These are phyloP conservation scores for Solen grandis DNA, from an alignment of 1,140 invertebrate species.

Conservation along the genomic window DNA sequence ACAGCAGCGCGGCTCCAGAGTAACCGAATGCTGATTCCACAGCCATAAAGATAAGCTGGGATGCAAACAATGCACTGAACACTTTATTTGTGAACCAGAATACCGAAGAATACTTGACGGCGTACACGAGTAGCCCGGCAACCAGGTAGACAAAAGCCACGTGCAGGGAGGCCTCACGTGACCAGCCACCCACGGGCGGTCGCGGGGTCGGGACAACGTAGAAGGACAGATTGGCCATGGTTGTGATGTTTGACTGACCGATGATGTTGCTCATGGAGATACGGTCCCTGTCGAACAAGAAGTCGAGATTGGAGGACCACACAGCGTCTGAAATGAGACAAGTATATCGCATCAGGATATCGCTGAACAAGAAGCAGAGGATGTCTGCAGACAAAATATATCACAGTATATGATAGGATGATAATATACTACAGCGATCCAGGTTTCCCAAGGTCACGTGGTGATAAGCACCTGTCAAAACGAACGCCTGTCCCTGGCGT, in stretches of 20 bases:
- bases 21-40: constrained; percentile 65
- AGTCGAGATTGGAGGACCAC: constrained; percentile 71
- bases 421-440: no score
- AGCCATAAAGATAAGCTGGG: constrained; percentile 67
- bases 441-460: no score
- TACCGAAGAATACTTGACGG: constrained; percentile 70
- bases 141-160: constrained; percentile 71
- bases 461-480: no score
- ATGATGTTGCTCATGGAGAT: constrained; percentile 59
- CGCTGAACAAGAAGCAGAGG: no score
- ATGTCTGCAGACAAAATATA: no score
- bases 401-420: no score
- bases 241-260: constrained; percentile 65
- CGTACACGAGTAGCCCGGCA: constrained; percentile 66
- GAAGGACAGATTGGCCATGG: constrained; percentile 54
- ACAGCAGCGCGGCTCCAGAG: constrained; percentile 66
- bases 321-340: constrained; percentile 65
- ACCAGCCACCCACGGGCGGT: constrained; percentile 51
- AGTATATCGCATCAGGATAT: neutral
- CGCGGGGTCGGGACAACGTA: constrained; percentile 55
- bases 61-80: constrained; percentile 67
- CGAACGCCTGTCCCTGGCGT: no score
- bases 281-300: constrained; percentile 64
- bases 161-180: constrained; percentile 53
- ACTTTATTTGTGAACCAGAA: constrained; percentile 76